Evolutionary conservation across 2,797 vertebrate species (phyloP).

Genomic region (Pangasius sanitwongsei): DNA sequence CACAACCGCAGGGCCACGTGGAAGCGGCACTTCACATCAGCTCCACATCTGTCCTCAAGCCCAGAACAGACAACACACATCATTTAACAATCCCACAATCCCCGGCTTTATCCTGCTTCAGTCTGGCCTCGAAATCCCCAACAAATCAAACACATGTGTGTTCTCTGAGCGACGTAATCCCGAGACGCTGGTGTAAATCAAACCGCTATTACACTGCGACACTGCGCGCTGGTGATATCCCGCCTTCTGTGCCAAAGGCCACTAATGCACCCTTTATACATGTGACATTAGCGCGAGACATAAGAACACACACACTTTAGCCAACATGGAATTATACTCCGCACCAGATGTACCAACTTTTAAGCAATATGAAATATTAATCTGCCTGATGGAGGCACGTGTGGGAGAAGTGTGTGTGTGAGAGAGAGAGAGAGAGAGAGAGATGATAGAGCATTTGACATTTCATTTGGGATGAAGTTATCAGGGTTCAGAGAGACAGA

Average conservation of each 20-base stretch:
- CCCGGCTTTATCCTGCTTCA: conserved; percentile 55
- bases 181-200: conserved; percentile 49
- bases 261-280: conserved; percentile 46
- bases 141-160: conserved; percentile 47
- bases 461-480: conserved; percentile 16
- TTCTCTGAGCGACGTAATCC: conserved; percentile 48
- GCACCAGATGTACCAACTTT: conserved; percentile 39
- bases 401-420: not conserved
- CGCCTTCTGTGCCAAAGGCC: conserved; percentile 28
- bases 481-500: not conserved
- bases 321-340: conserved; percentile 26
- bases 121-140: conserved; percentile 46
- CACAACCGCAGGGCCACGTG: conserved; percentile 46
- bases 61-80: conserved; percentile 53
- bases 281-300: conserved; percentile 41
- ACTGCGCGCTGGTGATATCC: conserved; percentile 31
- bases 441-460: not conserved
- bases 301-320: conserved; percentile 40
- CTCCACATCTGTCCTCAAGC: conserved; percentile 55
- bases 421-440: not conserved
- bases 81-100: conserved; percentile 58
- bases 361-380: conserved; percentile 45
- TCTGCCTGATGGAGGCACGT: conserved; percentile 4
- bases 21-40: conserved; percentile 35
- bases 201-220: conserved; percentile 29